These are phyloP conservation scores for Chydorus sphaericus DNA, from an alignment of 2,888 invertebrate species.

Conservation along the genomic window DNA sequence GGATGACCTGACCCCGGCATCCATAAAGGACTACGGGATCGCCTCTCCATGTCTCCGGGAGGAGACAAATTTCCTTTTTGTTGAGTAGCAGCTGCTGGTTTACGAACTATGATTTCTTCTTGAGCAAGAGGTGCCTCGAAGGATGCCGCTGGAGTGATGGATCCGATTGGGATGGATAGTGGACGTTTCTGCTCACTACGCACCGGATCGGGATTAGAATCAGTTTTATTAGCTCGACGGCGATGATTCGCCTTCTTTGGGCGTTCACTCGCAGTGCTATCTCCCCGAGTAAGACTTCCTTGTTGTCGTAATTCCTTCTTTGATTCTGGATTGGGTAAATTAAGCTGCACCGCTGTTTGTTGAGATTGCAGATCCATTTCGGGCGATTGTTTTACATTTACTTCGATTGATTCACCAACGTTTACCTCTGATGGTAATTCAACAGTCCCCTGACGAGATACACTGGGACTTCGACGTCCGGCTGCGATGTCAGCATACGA, in stretches of 20 bases:
- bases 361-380: background rate
- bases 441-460: constrained; percentile 12
- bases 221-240: no score
- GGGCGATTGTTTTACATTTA: background rate
- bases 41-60: constrained; percentile 21
- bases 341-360: background rate
- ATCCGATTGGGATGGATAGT: background rate
- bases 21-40: constrained; percentile 59
- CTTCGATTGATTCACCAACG: background rate
- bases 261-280: background rate
- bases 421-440: background rate
- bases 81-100: background rate
- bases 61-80: background rate
- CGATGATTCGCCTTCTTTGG: background rate
- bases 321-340: background rate
- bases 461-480: constrained; percentile 36
- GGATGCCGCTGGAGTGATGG: background rate
- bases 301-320: constrained; percentile 11
- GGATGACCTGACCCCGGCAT: constrained; percentile 44
- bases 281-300: background rate
- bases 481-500: constrained; percentile 56
- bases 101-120: background rate
- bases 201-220: no score
- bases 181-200: background rate
- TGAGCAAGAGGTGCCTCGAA: background rate